These are phyloP conservation scores for Drosophila miranda DNA, from an alignment of 1,140 invertebrate genomes.

Conservation along the genomic window DNA sequence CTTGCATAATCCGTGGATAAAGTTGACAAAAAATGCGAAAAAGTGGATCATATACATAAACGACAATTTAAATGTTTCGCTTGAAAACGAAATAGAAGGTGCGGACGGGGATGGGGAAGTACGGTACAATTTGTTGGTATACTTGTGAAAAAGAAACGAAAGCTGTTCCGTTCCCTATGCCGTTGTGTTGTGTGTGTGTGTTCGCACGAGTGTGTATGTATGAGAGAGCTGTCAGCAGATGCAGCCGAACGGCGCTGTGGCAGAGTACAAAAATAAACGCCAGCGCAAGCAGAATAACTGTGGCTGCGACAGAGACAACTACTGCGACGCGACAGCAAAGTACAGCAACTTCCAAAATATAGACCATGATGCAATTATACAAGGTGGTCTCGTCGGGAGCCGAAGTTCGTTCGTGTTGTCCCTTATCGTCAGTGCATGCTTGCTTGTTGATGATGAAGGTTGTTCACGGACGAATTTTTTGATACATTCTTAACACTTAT, in stretches of 20 bases:
- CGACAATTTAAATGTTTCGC: slow-evolving; percentile 25
- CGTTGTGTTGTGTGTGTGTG: slow-evolving; percentile 22
- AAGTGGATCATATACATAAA: slow-evolving; percentile 26
- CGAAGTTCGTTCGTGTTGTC: no score
- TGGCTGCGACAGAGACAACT: slow-evolving; percentile 70
- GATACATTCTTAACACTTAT: no score
- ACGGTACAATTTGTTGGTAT: slow-evolving; percentile 50
- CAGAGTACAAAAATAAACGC: slow-evolving; percentile 70
- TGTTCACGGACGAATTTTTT: no score
- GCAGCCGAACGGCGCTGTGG: slow-evolving; percentile 25
- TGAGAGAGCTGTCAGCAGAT: slow-evolving; percentile 45
- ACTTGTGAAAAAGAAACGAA: slow-evolving; percentile 64
- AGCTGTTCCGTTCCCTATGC: slow-evolving; percentile 30
- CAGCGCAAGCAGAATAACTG: slow-evolving; percentile 51
- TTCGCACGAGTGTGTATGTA: background rate
- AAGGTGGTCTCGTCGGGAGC: no score
- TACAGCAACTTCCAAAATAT: slow-evolving; percentile 81
- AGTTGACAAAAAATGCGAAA: slow-evolving; percentile 4
- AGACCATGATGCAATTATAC: no score
- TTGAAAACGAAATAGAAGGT: background rate
- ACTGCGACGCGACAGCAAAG: slow-evolving; percentile 74
- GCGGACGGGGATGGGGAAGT: slow-evolving; percentile 14
- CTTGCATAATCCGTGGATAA: slow-evolving; percentile 32
- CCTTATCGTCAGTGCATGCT: no score
- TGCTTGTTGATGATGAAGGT: no score